A percentile compares a stretch with the other conserved stretches of the same genome.
Evolutionary conservation across 2,888 invertebrate genomes (phyloP).

Genomic region (Aromia moschata): DNA sequence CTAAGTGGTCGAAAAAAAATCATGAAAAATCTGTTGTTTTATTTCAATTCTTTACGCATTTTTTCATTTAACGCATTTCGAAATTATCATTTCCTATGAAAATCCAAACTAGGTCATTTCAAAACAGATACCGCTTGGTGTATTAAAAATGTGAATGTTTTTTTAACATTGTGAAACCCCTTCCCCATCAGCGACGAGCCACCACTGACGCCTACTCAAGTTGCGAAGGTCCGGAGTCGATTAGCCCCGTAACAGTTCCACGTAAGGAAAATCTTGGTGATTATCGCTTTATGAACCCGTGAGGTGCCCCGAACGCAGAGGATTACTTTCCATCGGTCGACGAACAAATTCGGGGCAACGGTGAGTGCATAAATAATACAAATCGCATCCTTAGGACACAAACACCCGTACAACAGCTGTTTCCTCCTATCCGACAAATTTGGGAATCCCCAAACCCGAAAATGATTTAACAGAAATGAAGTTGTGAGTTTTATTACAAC

Average conservation of each 20-base stretch:
- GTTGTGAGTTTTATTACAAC: constrained; percentile 8
- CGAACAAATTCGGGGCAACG: constrained; percentile 6
- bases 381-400: constrained; percentile 19
- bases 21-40: too few relatives aligned
- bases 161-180: too few relatives aligned
- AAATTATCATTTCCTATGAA: too few relatives aligned
- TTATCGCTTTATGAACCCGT: not conserved
- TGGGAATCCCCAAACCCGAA: constrained; percentile 18
- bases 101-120: too few relatives aligned
- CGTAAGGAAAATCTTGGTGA: not conserved
- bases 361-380: constrained; percentile 22
- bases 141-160: too few relatives aligned
- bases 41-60: too few relatives aligned
- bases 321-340: constrained; percentile 4
- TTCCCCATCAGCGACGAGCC: too few relatives aligned
- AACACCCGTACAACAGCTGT: constrained; percentile 22
- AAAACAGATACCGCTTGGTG: too few relatives aligned
- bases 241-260: not conserved
- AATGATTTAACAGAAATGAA: constrained; percentile 21
- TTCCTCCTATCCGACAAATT: constrained; percentile 21
- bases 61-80: too few relatives aligned
- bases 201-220: too few relatives aligned
- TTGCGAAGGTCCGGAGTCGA: not conserved
- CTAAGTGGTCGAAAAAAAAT: too few relatives aligned
- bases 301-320: not conserved